Conservation (phyloP, 1,140 invertebrate species). For the Cherax destructor region DNA sequence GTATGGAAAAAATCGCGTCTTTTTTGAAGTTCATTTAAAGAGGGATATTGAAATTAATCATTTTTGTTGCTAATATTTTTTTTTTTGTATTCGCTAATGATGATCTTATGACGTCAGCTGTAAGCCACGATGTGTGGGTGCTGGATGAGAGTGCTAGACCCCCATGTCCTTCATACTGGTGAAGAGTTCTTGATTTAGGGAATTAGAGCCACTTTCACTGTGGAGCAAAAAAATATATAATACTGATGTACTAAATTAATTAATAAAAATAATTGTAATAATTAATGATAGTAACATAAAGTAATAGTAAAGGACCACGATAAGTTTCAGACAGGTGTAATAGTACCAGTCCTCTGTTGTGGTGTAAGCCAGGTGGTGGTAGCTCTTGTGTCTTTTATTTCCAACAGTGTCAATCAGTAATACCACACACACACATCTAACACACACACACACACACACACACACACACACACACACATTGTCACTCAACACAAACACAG, state of each 20-base stretch:
- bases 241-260: no score
- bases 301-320: no score
- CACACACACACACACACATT: constrained; percentile 44
- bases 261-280: no score
- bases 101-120: not conserved
- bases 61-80: not conserved
- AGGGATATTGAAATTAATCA: constrained; percentile 21
- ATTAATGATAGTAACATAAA: no score
- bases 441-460: constrained; percentile 47
- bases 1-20: not conserved
- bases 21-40: constrained; percentile 20
- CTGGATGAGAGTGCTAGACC: no score
- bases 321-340: no score
- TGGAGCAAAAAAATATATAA: no score
- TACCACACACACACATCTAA: constrained; percentile 46
- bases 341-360: no score
- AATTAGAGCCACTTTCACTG: not conserved
- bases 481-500: not conserved
- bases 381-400: no score
- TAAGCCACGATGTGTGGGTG: not conserved
- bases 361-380: no score
- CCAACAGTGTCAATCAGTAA: not conserved
- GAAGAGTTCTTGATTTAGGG: no score
- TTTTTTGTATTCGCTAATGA: not conserved
- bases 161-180: not conserved